Percentiles rank a stretch among this genome's conserved stretches.
phyloP scores from a whole-genome alignment of 2,797 vertebrate genomes.

The Fundulus diaphanus region DNA sequence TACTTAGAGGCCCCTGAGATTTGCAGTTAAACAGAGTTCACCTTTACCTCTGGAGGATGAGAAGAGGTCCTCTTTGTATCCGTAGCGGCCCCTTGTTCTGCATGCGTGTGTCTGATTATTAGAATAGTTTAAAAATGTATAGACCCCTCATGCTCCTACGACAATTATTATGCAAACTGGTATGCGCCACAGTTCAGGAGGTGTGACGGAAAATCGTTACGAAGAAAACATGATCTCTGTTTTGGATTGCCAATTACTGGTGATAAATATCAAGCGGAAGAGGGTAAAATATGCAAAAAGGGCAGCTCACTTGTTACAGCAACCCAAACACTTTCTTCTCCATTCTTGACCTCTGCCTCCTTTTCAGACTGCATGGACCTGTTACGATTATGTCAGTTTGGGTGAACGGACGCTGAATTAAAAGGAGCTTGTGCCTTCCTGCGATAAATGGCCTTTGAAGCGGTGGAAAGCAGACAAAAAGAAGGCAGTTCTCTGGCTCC shows the following conservation, averaged over 20 bases:
- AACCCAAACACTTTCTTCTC: slow-evolving; percentile 30
- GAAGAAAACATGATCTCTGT: slow-evolving; percentile 58
- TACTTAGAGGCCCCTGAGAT: slow-evolving; percentile 59
- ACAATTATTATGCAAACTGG: slow-evolving; percentile 49
- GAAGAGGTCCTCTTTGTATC: slow-evolving; percentile 25
- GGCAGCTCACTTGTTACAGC: slow-evolving; percentile 41
- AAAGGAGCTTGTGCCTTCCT: slow-evolving; percentile 24
- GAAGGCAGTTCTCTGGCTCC: slow-evolving; percentile 8
- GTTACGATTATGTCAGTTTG: slow-evolving; percentile 60
- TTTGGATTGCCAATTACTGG: slow-evolving; percentile 64
- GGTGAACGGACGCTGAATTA: slow-evolving; percentile 53
- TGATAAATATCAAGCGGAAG: slow-evolving; percentile 53
- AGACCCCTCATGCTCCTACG: slow-evolving; percentile 41
- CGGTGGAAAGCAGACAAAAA: background rate
- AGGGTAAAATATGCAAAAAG: slow-evolving; percentile 57
- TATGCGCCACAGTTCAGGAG: slow-evolving; percentile 28
- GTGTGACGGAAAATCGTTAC: slow-evolving; percentile 62
- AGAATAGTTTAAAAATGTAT: slow-evolving; percentile 55
- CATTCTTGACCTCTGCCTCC: slow-evolving; percentile 32
- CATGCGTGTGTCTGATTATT: background rate
- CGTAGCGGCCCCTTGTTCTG: background rate
- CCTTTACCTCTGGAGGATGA: slow-evolving; percentile 56
- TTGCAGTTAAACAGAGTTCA: slow-evolving; percentile 58
- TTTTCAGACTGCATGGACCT: slow-evolving; percentile 58
- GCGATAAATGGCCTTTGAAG: slow-evolving; percentile 27